Percentiles rank a stretch among this genome's conserved stretches.
These are phyloP conservation scores for Anabas testudineus DNA, from an alignment of 2,797 vertebrate species.

Conservation along the genomic window DNA sequence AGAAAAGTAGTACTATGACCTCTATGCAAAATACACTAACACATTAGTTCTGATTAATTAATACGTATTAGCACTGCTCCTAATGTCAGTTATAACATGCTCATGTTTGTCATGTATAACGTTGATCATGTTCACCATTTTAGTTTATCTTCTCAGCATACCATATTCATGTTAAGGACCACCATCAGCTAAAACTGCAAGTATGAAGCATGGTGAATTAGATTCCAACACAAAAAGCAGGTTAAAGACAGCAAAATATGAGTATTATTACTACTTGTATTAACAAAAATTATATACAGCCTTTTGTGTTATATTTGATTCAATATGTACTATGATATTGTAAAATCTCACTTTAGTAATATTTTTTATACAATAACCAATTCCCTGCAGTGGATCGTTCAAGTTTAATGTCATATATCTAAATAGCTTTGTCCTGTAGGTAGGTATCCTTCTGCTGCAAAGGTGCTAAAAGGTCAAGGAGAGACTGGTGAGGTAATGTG, in stretches of 20 bases:
- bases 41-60: too few relatives aligned
- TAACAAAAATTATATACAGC: neutral
- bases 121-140: too few relatives aligned
- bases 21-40: too few relatives aligned
- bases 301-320: neutral
- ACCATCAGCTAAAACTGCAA: neutral
- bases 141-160: too few relatives aligned
- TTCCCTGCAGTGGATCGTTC: neutral
- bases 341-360: neutral
- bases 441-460: neutral
- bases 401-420: neutral
- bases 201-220: neutral
- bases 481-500: constrained; percentile 1
- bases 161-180: too few relatives aligned
- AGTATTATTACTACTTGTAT: neutral
- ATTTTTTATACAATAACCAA: neutral
- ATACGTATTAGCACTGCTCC: too few relatives aligned
- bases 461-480: neutral
- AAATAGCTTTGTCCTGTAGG: neutral
- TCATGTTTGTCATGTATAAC: too few relatives aligned
- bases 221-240: neutral
- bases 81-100: too few relatives aligned
- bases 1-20: too few relatives aligned
- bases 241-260: neutral
- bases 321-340: neutral